Percentiles rank a stretch among this genome's conserved stretches.
Evolutionary conservation across 2,888 invertebrate species (phyloP).

Genomic region (Mechanitis messenoides): DNA sequence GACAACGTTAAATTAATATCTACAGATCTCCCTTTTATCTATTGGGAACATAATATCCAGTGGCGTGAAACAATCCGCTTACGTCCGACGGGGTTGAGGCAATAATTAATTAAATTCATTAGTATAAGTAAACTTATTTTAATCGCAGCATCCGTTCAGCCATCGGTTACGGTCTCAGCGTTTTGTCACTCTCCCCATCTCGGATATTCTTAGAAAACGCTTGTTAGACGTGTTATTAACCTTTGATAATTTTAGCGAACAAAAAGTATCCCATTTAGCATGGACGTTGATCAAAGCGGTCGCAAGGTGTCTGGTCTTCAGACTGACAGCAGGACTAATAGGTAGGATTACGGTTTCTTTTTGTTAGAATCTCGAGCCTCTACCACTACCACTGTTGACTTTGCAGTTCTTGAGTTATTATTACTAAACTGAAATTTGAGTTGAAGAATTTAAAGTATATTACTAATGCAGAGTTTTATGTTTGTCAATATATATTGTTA

Average conservation of each 20-base stretch:
- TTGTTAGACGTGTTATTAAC: constrained; percentile 52
- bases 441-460: too few species aligned
- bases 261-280: constrained; percentile 61
- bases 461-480: too few species aligned
- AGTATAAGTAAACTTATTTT: constrained; percentile 46
- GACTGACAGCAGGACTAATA: constrained; percentile 64
- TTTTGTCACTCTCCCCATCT: constrained; percentile 51
- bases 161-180: constrained; percentile 48
- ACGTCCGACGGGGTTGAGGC: constrained; percentile 31
- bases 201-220: constrained; percentile 50
- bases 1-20: constrained; percentile 21
- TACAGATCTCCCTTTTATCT: constrained; percentile 26
- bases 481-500: too few species aligned
- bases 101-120: constrained; percentile 47
- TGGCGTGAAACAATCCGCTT: constrained; percentile 22
- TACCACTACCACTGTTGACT: too few species aligned
- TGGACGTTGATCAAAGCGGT: constrained; percentile 59
- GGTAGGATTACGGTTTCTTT: constrained; percentile 48
- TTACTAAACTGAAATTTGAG: too few species aligned
- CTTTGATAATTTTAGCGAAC: constrained; percentile 56
- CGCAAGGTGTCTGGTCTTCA: constrained; percentile 44
- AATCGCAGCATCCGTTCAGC: constrained; percentile 52
- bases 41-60: constrained; percentile 26
- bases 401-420: too few species aligned
- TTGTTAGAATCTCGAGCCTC: constrained; percentile 10